Base-by-base conservation (phyloP, 2,113 vertebrate genomes). In the Uria lomvia region DNA sequence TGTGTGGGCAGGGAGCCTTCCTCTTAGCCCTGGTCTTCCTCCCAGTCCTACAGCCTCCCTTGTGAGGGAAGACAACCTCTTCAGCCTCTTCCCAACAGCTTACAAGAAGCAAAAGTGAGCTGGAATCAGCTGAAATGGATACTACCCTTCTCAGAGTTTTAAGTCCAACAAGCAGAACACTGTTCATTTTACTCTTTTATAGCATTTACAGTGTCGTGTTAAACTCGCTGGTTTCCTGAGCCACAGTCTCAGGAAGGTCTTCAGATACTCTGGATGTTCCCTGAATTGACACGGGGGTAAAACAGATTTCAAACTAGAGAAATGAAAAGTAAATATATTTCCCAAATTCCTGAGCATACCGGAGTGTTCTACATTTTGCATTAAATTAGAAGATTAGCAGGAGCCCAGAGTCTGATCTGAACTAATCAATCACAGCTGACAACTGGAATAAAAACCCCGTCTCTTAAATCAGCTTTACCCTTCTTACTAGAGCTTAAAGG, bases 391-490 rank as follows among this genome's bases (percentile, higher is more conserved):
- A 72, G 52, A 82, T 59, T 75, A 92, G n/a, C 26, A 76, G 67
- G 93, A 70, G 8, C 22, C 26, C 1, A 0, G 62, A 65, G 27
- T 49, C 67, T 2, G 5, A 27, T 93, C 50, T 80, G 55, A 84
- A 74, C 52, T 43, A 91, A 72, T 77, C n/a, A 73, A 91, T 59
- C 40, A 65, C 9, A 89, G 67, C 60, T 81, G 86, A 91, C 72
- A 90, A 53, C 40, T 82, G 36, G 17, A 93, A 16, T 87, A 94
- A 89, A 77, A 58, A 30, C 0, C 2, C 1, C 13, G 34, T 87
- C 66, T 86, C 11, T 5, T 93, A 86, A 93, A 91, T 90, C 81
- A 93, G 12, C 15, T 68, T 94, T 63, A 78, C 78, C 10, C 42
- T 81, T n/a, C 5, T 74, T 65, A 17, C 23, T 67, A 47, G 59